Evolutionary conservation across 2,797 vertebrate species (phyloP), one percentile per base, ranked within the genome.

Genomic region (Adelosebastes latens): DNA sequence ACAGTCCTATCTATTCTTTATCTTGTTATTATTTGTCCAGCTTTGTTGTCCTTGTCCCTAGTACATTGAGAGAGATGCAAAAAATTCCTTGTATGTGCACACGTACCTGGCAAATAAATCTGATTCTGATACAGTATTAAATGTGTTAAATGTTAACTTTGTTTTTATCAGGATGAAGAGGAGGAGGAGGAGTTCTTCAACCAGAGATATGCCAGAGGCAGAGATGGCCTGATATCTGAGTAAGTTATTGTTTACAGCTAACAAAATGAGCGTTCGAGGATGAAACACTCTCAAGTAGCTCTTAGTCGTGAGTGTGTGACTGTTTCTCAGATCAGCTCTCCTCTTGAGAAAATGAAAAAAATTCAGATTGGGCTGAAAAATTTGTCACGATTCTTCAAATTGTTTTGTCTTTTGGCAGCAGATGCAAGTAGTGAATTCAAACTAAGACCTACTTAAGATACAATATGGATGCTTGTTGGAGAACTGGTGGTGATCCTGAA

Each of bases 141-240:
- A 56, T 65, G 3, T 61, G 18, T 25, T 49, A 49, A 49, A 3
- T n/a, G 14, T 31, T 46, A 2, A n/a, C 61, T 68, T 72, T 67
- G 25, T 79, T 24, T 91, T 75, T 62, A 22, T 13, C 90, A 99
- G 98, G 98, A 99, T 70, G 98, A 99, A 88, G 98, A 99, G 90
- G 98, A 98, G 84, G 98, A 99, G 88, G 98, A 99, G 87, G 98
- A 97, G 88, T 98, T 99, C 80, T 99, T 99, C 88, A 99, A 99
- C 91, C 97, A 99, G 93, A 98, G 98, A 85, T 98, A 99, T 0
- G 97, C 97, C 32, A 92, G 96, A 87, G 94, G 95, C 79, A 92
- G 95, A 90, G 99, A 99, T 85, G 98, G 98, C 93, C 96, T 98
- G 49, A 98, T 99, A 96, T 98, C 98, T 27, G 99, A 99, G 99